phyloP scores from a whole-genome alignment of 2,797 vertebrate species.

The Microtus californicus region DNA sequence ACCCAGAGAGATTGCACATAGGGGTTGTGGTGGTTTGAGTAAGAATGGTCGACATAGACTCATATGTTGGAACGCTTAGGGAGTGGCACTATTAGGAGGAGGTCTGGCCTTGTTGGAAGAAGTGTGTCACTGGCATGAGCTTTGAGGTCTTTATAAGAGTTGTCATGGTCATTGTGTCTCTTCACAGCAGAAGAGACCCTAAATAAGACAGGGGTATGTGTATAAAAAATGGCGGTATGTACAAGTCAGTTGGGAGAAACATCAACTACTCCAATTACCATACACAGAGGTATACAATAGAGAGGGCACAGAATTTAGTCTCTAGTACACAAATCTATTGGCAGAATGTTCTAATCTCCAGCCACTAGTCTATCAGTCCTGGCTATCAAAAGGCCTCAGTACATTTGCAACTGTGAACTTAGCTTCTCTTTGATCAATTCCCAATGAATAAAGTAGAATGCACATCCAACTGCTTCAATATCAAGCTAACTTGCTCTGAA shows the following conservation, averaged over 20 bases:
- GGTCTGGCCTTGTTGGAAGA: background rate
- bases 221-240: background rate
- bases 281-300: background rate
- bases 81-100: background rate
- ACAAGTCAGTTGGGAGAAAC: background rate
- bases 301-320: background rate
- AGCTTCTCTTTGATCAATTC: background rate
- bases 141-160: background rate
- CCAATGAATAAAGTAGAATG: conserved; percentile 45
- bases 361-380: background rate
- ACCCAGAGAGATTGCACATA: background rate
- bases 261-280: background rate
- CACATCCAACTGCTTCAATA: background rate
- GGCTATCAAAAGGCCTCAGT: background rate
- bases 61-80: background rate
- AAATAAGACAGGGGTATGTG: background rate
- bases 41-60: background rate
- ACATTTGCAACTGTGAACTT: background rate
- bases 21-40: background rate
- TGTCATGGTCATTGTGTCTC: too few relatives aligned
- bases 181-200: background rate
- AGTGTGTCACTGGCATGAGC: background rate
- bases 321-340: background rate
- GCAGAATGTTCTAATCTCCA: background rate
- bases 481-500: conserved; percentile 18